Evolutionary conservation across 1,140 invertebrate genomes (phyloP), one percentile per base, ranked within the genome.

Genomic region (Helicoverpa zea): DNA sequence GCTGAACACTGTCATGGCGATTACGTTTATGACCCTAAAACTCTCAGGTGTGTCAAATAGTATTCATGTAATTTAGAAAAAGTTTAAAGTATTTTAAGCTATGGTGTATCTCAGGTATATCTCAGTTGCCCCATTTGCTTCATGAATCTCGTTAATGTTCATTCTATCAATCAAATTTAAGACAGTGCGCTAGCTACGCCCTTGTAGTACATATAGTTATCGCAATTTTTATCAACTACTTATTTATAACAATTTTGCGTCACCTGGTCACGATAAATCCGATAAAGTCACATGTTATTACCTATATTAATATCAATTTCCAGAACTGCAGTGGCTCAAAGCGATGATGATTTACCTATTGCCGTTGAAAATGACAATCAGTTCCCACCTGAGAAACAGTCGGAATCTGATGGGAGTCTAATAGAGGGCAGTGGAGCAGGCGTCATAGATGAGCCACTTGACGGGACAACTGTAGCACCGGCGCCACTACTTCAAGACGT

Each of bases 211-310:
- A 64, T 68, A 61, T n/a, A 84, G 76, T 87, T 94, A 94, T 94
- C 93, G 87, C 79, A 75, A 83, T 87, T 90, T 90, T 94, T 94
- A 93, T 93, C 91, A 89, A 18, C 82, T 88, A 90, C 90, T 91
- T 90, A 87, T 80, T 81, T 83, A 80, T 82, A 90, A 87, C 83
- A 90, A 90, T 89, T 91, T 90, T 91, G 89, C 93, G 91, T 93
- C 92, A 92, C 83, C 83, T 90, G 35, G 35, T 35, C 83, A 88
- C 79, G 92, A 94, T 94, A 94, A 93, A 91, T 82, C 82, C 80
- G 79, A 89, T 84, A 82, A 66, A 87, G 81, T 94, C 90, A 93
- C 92, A 87, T 90, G 91, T 86, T 83, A 83, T 81, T 81, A 81
- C 84, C 84, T 84, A 58, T 58, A 81, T 82, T 85, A 66, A 83